Base-by-base conservation (phyloP, 2,888 invertebrate genomes). In the Drosophila yooni region DNA sequence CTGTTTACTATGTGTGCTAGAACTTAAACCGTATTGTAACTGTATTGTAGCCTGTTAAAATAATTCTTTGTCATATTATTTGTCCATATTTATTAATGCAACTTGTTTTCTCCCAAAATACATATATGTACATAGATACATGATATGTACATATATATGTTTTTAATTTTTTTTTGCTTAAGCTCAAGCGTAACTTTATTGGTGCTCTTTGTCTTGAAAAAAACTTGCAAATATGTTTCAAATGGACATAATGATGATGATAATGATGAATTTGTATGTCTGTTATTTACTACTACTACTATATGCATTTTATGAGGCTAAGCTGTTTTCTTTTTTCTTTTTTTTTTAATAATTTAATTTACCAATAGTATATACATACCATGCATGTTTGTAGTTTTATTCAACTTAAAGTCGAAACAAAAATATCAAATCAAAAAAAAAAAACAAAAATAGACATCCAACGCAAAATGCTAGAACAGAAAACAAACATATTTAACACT, bases 401-500 rank as follows among this genome's bases (percentile, higher is more conserved):
- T 76, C 60, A 59, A 77, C 64, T 64, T 34, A 54, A 58, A 65
- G 70, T 43, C 63, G 54, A 63, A 29, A 67, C 54, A 53, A 10
- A 58, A 50, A 38, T 46, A 46, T 46, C 46, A 46, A 46, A 46
- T 25, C 61, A 46, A 57, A 48, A 70, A 25, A 25, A 18, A 64
- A 27, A 54, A 33, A 62, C 38, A 40, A 38, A 66, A 66, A 64
- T 36, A 40, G 31, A 27, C 13, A 62, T 29, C 29, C 38, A 50
- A 34, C 34, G 60, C 60, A 64, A 40, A 18, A 64, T 21, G 52
- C 54, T 54, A 51, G 18, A 50, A 71, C 59, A 70, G 52, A 70
- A 40, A 74, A 74, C 54, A 75, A 74, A 81, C 83, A 89, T 88
- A 83, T 84, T 86, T 81, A 76, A 88, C 88, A 90, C 91, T 88